Percentiles rank a stretch among this genome's conserved stretches.
These are phyloP conservation scores for Platalea minor DNA, from an alignment of 2,797 vertebrate species.

Conservation along the genomic window DNA sequence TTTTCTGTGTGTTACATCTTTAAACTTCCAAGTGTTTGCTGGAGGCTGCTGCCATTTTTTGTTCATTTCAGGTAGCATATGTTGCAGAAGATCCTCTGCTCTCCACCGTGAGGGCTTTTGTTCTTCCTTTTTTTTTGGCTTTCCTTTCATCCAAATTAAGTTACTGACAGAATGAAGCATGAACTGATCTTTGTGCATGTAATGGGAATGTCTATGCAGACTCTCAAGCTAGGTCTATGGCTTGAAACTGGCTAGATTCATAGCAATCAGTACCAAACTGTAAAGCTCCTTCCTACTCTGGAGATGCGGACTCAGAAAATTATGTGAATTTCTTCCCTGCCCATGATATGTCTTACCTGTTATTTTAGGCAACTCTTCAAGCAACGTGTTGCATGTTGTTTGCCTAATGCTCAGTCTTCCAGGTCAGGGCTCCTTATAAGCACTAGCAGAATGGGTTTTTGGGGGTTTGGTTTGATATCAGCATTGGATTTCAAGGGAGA, in stretches of 20 bases:
- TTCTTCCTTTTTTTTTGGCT: background rate
- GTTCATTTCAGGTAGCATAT: background rate
- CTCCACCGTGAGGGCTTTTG: background rate
- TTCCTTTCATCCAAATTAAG: background rate
- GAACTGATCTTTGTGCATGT: background rate
- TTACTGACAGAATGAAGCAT: background rate
- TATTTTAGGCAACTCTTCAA: background rate
- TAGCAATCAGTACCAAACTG: background rate
- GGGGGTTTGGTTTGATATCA: background rate
- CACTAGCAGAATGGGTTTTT: background rate
- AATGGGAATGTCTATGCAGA: background rate
- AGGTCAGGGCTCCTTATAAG: background rate
- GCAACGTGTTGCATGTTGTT: fast-evolving
- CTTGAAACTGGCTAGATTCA: background rate
- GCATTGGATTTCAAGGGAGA: background rate
- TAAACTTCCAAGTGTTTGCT: background rate
- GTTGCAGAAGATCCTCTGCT: background rate
- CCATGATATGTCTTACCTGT: background rate
- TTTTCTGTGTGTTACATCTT: background rate
- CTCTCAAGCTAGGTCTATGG: background rate
- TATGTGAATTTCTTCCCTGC: background rate
- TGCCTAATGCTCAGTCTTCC: background rate
- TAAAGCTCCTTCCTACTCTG: background rate
- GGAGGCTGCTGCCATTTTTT: background rate
- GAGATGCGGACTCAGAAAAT: background rate